phyloP scores from a whole-genome alignment of 2,888 invertebrate species.

The Rhaphigaster nebulosa region DNA sequence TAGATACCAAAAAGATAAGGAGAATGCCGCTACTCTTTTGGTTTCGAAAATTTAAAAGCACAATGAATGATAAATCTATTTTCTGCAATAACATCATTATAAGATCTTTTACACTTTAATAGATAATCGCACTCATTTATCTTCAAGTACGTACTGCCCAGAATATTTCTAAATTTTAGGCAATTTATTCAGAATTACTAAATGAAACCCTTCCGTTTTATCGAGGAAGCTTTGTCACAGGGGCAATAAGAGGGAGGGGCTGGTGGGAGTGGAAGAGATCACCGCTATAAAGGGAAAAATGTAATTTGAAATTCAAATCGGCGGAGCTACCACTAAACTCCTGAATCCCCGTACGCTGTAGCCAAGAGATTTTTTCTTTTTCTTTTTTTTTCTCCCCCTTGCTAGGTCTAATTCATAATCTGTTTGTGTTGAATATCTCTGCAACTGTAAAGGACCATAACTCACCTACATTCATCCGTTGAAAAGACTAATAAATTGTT shows the following conservation, averaged over 20 bases:
- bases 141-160: background rate
- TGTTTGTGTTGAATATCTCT: conserved; percentile 39
- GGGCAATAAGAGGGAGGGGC: background rate
- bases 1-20: no score
- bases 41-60: no score
- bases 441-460: background rate
- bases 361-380: background rate
- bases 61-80: background rate
- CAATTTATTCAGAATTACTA: conserved; percentile 35
- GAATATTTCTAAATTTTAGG: background rate
- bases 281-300: conserved; percentile 48
- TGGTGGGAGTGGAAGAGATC: conserved; percentile 12
- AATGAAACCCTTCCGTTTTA: conserved; percentile 38
- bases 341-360: conserved; percentile 4
- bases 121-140: background rate
- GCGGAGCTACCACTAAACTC: conserved; percentile 27
- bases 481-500: background rate
- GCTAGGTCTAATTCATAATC: conserved; percentile 44
- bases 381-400: no score
- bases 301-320: conserved; percentile 41
- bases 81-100: background rate
- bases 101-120: background rate
- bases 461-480: conserved; percentile 12
- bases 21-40: no score
- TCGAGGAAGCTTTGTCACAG: conserved; percentile 31